These are phyloP conservation scores for Dendrocincla tyrannina DNA, from an alignment of 2,797 vertebrate species.

Conservation along the genomic window DNA sequence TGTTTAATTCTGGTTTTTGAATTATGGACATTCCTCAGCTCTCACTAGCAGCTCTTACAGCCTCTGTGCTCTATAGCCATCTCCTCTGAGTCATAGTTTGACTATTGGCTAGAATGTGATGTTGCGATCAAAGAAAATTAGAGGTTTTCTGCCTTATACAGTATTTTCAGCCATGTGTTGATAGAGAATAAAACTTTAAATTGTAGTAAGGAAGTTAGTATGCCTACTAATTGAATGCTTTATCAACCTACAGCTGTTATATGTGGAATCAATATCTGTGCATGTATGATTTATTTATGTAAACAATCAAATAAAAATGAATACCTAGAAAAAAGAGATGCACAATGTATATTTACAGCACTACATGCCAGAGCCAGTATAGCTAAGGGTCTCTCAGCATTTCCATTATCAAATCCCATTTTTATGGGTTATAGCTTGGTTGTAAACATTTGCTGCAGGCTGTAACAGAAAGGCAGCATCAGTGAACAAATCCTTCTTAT, in stretches of 20 bases:
- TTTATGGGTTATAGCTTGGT: constrained; percentile 48
- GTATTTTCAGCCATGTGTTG: neutral
- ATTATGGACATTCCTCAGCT: neutral
- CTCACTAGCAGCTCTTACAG: neutral
- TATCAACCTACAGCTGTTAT: neutral
- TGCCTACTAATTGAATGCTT: neutral
- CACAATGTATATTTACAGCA: constrained; percentile 20
- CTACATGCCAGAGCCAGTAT: neutral
- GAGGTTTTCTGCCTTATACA: neutral
- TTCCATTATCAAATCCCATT: constrained; percentile 57
- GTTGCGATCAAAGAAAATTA: neutral
- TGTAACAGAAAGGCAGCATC: constrained; percentile 37
- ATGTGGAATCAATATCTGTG: neutral
- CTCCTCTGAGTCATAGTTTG: neutral
- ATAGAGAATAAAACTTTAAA: neutral
- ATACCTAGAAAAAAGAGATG: neutral
- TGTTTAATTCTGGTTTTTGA: neutral
- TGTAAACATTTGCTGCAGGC: constrained; percentile 46
- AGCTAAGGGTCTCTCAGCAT: constrained; percentile 16
- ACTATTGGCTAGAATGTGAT: neutral
- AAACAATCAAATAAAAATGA: constrained; percentile 2
- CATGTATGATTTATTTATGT: constrained; percentile 26
- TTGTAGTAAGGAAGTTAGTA: neutral
- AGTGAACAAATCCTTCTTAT: constrained; percentile 50
- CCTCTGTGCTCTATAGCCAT: neutral